Evolutionary conservation across 2,113 vertebrate species (phyloP).

Genomic region (Lepus americanus): DNA sequence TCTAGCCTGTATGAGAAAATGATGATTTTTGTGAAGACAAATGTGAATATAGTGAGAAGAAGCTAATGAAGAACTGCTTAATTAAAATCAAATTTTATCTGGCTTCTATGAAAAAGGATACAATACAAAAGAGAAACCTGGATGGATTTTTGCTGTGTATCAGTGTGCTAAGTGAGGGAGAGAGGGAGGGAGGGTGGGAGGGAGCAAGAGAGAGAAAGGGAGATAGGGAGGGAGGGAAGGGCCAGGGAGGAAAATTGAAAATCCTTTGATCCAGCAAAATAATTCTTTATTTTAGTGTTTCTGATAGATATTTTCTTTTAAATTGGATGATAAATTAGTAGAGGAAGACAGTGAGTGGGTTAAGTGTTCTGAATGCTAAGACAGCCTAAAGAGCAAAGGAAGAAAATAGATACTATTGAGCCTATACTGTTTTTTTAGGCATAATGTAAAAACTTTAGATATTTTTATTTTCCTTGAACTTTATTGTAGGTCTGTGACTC

Average conservation of each 20-base stretch:
- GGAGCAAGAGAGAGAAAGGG: not conserved
- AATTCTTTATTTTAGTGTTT: conserved; percentile 46
- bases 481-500: not conserved
- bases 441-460: not conserved
- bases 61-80: conserved; percentile 28
- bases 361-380: not conserved
- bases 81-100: conserved; percentile 41
- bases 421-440: not conserved
- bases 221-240: not conserved
- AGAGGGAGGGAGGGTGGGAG: not conserved
- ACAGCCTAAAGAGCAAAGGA: not conserved
- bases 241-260: not conserved
- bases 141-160: conserved; percentile 14
- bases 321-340: conserved; percentile 31
- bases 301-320: conserved; percentile 59
- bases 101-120: not conserved
- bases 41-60: conserved; percentile 42
- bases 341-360: not conserved
- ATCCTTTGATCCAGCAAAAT: conserved; percentile 42
- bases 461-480: conserved; percentile 24
- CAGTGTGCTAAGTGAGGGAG: not conserved
- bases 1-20: conserved; percentile 13
- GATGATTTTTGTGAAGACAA: conserved; percentile 16
- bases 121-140: not conserved
- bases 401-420: not conserved